Base-by-base conservation (phyloP, 2,113 vertebrate genomes). In the Chionis minor region DNA sequence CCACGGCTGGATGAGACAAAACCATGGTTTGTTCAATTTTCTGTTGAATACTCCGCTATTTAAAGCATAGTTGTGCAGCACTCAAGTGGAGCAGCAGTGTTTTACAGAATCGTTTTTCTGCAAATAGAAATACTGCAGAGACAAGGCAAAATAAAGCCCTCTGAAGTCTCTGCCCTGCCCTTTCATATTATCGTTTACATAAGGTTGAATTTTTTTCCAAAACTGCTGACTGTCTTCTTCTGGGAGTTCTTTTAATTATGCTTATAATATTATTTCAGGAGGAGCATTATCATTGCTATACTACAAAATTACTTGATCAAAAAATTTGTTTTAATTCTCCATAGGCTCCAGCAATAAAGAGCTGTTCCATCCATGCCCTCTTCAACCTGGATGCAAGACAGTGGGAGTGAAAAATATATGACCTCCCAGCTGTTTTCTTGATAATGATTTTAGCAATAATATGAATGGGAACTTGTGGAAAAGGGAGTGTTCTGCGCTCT, bases 171-270 rank as follows among this genome's bases (percentile, higher is more conserved):
- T 88, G 30, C 22, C 52, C n/a, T 78, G 79, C 42, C 72, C 59
- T 92, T 92, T 63, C 44, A 6, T 66, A 67, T 73, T 38, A 73
- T 33, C 18, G 0, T 90, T 91, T 81, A 58, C 52, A 32, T 21
- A 56, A 84, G 30, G 63, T 38, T 63, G n/a, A 78, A 5, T 49
- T 59, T 51, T 59, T 67, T 67, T 18, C 49, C 40, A 32, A 42
- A 81, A 59, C 28, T 84, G 69, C 90, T 93, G 79, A 92, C 72
- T 91, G 5, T 82, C 59, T 79, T 86, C 92, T 86, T 93, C 75
- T 74, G 90, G 86, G 92, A 94, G 42, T 93, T 96, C 49, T 71
- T 95, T 96, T 93, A 95, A 96, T 95, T 96, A 93, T 10, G 10
- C 4, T 88, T 19, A 52, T 59, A 86, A 49, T 81, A 75, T 58